Base-by-base conservation (phyloP, 2,797 vertebrate species). In the Luscinia megarhynchos region DNA sequence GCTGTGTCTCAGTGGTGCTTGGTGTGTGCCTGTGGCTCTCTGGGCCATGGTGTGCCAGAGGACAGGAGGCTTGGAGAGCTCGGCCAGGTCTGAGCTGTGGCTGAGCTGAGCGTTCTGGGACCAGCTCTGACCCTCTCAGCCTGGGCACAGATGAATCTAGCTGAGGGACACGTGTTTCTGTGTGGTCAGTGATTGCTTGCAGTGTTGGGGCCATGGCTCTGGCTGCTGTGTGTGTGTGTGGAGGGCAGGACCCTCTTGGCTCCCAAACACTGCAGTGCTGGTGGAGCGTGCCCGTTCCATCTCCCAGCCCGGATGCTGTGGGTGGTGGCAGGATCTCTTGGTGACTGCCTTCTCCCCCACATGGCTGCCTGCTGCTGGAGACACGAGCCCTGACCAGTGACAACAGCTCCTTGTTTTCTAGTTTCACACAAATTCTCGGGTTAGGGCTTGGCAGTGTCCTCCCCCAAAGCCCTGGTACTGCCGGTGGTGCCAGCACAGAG, bases 231-330 rank as follows among this genome's bases (percentile, higher is more conserved):
- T 12, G 58, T 19, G 40, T 2, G 40, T 2, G 2, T 2, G 40
- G 54, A 53, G 69, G 64, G 38, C 69, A 62, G 69, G 53, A 45
- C 26, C 38, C 24, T 34, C 41, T 0, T 1, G 12, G 53, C 53
- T 54, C 32, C 62, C 1, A 5, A 20, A 50, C 20, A 1, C 54
- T 2, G 0, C 0, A 1, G n/a, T 67, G 58, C n/a, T 0, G 0
- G 5, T 1, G 72, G 62, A 4, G 45, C 1, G 2, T 3, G 58
- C 34, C 1, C 5, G 1, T 55, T 64, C 67, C 2, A 0, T 29
- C 34, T 43, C 68, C 40, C 6, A 0, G 15, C 50, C 24, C 1
- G 5, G 72, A 11, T 64, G 67, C 48, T 5, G 55, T 9, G 54
- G 54, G 61, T 0, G 0, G 16, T 13, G 66, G 38, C 61, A 29